Base-by-base conservation (phyloP, 2,888 invertebrate species). In the Nezara viridula region DNA sequence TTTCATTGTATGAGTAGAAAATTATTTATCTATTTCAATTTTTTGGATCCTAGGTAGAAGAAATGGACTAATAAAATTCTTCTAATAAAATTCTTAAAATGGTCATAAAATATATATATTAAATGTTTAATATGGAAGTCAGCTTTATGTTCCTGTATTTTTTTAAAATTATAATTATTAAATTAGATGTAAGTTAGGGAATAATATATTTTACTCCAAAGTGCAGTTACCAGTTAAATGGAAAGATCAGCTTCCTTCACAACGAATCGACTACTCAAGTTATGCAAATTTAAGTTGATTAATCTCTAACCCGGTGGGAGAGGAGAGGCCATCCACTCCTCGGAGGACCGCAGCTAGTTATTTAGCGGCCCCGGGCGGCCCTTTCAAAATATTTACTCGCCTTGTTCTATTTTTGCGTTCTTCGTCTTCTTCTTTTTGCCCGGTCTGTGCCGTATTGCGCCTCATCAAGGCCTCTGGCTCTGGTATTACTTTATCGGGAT, bases 341-440 rank as follows among this genome's bases (percentile, higher is more conserved):
- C 14, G n/a, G 73, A 77, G 27, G 77, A 88, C 81, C 44, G 44
- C 1, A 87, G 60, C 87, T 66, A 87, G 88, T 88, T 88, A 88
- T 88, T 87, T 88, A 73, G 88, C 4, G 27, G 47, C 40, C 47
- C 66, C 60, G 32, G 55, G 86, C 86, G 86, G 60, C 88, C 37
- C n/a, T 88, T 73, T 66, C 44, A 66, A 66, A 47, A 47, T 66
- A 66, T 88, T 88, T 88, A 66, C 60, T 32, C 47, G 16, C 27
- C 47, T 88, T 88, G 47, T 88, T 88, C 49, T 60, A 66, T 88
- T 66, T 88, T 52, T 19, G 32, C 52, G 21, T 50, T 86, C 21
- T 32, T 86, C 40, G 27, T 50, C 50, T 0, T 86, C 12, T 86
- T 52, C 50, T 21, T 86, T 86, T 52, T 52, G 3, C 27, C 32